Percentiles rank a stretch among this genome's conserved stretches.
phyloP scores from a whole-genome alignment of 2,113 vertebrate genomes.

The Forbesichthys agassizii region DNA sequence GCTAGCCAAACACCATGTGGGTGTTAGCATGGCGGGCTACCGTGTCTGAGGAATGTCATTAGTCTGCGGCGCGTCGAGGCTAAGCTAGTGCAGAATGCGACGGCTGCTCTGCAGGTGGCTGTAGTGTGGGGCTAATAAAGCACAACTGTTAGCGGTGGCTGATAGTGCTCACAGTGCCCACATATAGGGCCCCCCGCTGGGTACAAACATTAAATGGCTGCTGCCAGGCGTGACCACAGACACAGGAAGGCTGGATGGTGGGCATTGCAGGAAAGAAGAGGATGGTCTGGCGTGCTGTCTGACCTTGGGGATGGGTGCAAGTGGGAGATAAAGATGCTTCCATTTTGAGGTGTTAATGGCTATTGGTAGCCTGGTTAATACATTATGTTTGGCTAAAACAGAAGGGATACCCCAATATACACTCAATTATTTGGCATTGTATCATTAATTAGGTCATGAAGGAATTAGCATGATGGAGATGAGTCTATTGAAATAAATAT shows the following conservation, averaged over 20 bases:
- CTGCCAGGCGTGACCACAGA: constrained; percentile 35
- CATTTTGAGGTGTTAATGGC: background rate
- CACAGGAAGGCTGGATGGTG: constrained; percentile 47
- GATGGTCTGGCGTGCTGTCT: constrained; percentile 39
- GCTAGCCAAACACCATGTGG: constrained; percentile 8
- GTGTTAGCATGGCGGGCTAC: constrained; percentile 23
- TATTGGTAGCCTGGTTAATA: background rate
- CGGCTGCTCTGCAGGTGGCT: constrained; percentile 60
- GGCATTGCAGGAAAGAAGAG: constrained; percentile 30
- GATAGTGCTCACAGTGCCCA: constrained; percentile 47
- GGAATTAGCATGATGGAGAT: too few relatives aligned
- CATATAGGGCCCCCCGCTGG: constrained; percentile 52
- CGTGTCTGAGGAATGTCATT: constrained; percentile 39
- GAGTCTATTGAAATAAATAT: too few relatives aligned
- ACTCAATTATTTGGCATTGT: too few relatives aligned
- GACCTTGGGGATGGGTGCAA: constrained; percentile 13
- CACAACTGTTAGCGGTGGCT: constrained; percentile 50
- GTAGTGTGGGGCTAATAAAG: constrained; percentile 62
- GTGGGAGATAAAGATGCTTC: background rate
- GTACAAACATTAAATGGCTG: constrained; percentile 55
- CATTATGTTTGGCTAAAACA: background rate
- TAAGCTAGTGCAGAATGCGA: constrained; percentile 41
- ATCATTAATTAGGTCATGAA: too few relatives aligned
- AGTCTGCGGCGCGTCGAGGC: constrained; percentile 41
- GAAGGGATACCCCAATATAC: too few relatives aligned